Percentiles rank a stretch among this genome's conserved stretches.
These are phyloP conservation scores for Scaeva pyrastri DNA, from an alignment of 2,888 invertebrate species.

Conservation along the genomic window DNA sequence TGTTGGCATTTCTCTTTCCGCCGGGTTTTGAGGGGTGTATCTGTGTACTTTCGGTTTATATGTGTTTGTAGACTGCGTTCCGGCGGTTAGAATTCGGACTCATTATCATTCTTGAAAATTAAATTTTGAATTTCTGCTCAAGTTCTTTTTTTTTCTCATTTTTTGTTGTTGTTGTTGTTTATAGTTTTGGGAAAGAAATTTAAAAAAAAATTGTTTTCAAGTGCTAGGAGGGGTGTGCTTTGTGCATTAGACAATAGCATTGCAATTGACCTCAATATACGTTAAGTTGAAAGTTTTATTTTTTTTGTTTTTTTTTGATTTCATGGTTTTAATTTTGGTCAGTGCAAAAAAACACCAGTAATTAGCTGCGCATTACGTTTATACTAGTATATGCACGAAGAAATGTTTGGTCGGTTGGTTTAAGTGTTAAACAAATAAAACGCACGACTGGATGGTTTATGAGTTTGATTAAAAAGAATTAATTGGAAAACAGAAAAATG, in stretches of 20 bases:
- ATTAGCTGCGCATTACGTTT: not conserved
- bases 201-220: slow-evolving; percentile 9
- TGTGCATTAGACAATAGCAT: slow-evolving; percentile 9
- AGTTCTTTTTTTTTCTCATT: not conserved
- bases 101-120: slow-evolving; percentile 44
- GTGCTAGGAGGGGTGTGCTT: slow-evolving; percentile 13
- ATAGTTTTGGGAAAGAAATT: not conserved
- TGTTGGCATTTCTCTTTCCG: slow-evolving; percentile 32
- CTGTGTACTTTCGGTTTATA: not conserved
- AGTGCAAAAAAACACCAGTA: not conserved
- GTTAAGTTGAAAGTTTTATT: slow-evolving; percentile 1
- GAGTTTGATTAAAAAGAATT: too few relatives aligned
- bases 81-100: slow-evolving; percentile 21
- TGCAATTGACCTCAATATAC: slow-evolving; percentile 38
- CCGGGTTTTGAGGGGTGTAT: not conserved
- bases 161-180: not conserved
- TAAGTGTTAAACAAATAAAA: not conserved
- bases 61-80: not conserved
- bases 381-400: not conserved
- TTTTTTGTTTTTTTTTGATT: slow-evolving; percentile 2
- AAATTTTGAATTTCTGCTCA: not conserved
- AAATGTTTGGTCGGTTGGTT: not conserved
- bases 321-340: slow-evolving; percentile 12
- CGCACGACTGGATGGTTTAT: not conserved
- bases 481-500: too few relatives aligned